A percentile compares a stretch with the other conserved stretches of the same genome.
Evolutionary conservation across 2,113 vertebrate genomes (phyloP).

Genomic region (Xiphophorus hellerii): DNA sequence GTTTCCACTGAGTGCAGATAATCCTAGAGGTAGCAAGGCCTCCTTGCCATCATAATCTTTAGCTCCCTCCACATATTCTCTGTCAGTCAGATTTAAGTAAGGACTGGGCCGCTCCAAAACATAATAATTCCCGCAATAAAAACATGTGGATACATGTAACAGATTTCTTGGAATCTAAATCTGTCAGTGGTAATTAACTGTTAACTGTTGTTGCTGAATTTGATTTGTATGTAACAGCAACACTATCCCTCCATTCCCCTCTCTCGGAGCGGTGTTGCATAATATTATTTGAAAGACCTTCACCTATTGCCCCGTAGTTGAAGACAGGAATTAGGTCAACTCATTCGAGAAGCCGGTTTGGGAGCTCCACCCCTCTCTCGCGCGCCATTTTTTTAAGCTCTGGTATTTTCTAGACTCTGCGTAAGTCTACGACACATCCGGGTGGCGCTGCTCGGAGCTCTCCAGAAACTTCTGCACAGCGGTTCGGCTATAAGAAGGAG

Average conservation of each 20-base stretch:
- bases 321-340: slow-evolving; percentile 13
- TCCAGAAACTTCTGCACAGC: slow-evolving; percentile 78
- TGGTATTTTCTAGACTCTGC: slow-evolving; percentile 20
- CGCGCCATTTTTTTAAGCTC: not conserved
- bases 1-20: not conserved
- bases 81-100: not conserved
- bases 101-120: not conserved
- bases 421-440: slow-evolving; percentile 41
- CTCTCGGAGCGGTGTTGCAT: not conserved
- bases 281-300: not conserved
- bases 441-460: slow-evolving; percentile 19
- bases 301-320: slow-evolving; percentile 5
- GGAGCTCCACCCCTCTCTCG: not conserved
- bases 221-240: not conserved
- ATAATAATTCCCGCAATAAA: not conserved
- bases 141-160: not conserved
- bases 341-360: not conserved
- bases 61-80: not conserved
- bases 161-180: not conserved
- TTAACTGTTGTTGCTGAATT: not conserved
- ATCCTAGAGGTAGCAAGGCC: not conserved
- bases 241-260: not conserved
- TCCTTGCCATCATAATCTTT: not conserved
- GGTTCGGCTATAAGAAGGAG: slow-evolving; percentile 54
- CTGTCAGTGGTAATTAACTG: too few relatives aligned